A percentile compares a stretch with the other conserved stretches of the same genome.
Evolutionary conservation across 2,888 invertebrate genomes (phyloP).

Genomic region (Agapostemon virescens): DNA sequence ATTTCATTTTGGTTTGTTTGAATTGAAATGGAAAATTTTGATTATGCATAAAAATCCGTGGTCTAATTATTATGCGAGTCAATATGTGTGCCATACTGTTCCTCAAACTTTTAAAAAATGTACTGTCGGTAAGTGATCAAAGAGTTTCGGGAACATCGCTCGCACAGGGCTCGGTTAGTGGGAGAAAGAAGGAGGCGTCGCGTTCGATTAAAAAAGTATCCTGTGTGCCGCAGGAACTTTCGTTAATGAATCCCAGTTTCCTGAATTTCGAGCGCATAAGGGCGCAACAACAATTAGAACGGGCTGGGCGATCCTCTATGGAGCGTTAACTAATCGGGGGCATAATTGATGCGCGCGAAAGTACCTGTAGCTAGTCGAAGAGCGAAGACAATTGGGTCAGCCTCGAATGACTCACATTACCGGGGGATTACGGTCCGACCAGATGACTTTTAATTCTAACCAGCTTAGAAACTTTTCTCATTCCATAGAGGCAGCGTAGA

Average conservation of each 20-base stretch:
- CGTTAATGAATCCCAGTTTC: not conserved
- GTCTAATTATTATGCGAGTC: no score
- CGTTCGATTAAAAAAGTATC: not conserved
- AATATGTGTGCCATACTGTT: no score
- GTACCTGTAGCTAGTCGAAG: slow-evolving; percentile 22
- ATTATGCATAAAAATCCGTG: no score
- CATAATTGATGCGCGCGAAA: slow-evolving; percentile 52
- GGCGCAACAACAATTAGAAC: not conserved
- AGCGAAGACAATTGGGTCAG: slow-evolving; percentile 55
- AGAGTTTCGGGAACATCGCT: not conserved
- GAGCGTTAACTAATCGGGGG: slow-evolving; percentile 37
- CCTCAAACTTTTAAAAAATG: no score
- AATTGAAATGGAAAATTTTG: no score
- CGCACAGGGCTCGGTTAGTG: not conserved
- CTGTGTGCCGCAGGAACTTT: not conserved
- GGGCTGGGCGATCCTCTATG: not conserved
- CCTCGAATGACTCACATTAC: slow-evolving; percentile 57
- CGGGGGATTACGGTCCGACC: slow-evolving; percentile 57
- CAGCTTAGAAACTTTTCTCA: slow-evolving; percentile 66
- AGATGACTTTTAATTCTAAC: slow-evolving; percentile 64
- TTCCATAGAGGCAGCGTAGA: slow-evolving; percentile 47
- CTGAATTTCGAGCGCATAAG: not conserved
- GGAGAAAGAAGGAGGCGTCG: not conserved
- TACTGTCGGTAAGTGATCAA: not conserved
- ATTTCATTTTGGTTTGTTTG: no score